Evolutionary conservation across 2,888 invertebrate species (phyloP), one percentile per base, ranked within the genome.

Genomic region (Caenorhabditis auriculariae): DNA sequence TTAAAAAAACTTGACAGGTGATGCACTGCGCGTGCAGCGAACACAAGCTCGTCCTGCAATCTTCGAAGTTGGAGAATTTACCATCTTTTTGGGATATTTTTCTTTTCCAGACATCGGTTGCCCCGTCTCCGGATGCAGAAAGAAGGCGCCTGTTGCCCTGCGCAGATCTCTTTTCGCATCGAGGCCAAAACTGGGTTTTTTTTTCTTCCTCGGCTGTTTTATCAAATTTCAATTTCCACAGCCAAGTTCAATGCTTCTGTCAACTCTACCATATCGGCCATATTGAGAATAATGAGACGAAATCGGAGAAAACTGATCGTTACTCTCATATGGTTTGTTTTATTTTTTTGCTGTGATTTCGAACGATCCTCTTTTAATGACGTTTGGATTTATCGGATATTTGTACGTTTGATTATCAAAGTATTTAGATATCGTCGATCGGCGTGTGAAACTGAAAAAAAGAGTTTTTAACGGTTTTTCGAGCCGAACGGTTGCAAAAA

Each of bases 21-120:
- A 55, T 69, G 55, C 69, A 69, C 51, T 69, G 69, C 28, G 45
- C 66, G 9, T 60, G 56, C 37, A 69, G 69, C 54, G 69, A 69
- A 26, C 69, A 69, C 39, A 69, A 66, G 23, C 37, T 66, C 27
- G 59, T 69, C 35, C 23, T 69, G 28, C 69, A 69, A 43, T 66
- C 69, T 4, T 53, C 56, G 23, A 66, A 60, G 62, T 66, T 17
- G 50, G 5, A 27, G 21, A 21, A 21, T 19, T 28, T 15, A 32
- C 12, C 19, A 23, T 4, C n/a, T 21, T 24, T 46, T 38, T 37
- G 19, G 12, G 35, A 17, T 12, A 17, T 23, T 0, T 24, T 39
- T 15, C 17, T 32, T 48, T 49, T 59, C 28, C 46, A 66, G 66
- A 50, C 63, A 66, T 21, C 57, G 56, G 2, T 37, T 69, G 1